Evolutionary conservation across 2,113 vertebrate species (phyloP).

Genomic region (Boleophthalmus pectinirostris): DNA sequence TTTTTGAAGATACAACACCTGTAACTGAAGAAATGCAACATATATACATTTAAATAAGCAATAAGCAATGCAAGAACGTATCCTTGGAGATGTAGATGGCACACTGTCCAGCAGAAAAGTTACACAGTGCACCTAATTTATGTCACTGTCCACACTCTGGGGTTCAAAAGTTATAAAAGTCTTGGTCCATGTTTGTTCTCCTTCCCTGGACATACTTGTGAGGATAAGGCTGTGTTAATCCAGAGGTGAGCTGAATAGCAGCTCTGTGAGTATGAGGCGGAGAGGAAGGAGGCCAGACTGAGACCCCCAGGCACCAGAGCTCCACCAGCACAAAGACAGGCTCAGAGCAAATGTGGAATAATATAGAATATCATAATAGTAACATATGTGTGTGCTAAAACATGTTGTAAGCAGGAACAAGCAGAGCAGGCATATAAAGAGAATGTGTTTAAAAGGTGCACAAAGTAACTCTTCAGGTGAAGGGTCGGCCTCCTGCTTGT

Average conservation of each 20-base stretch:
- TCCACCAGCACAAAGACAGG: conserved; percentile 55
- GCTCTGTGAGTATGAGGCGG: conserved; percentile 52
- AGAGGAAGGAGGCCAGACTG: conserved; percentile 44
- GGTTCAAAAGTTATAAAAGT: not conserved
- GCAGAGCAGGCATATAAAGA: not conserved
- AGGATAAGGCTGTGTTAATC: conserved; percentile 70
- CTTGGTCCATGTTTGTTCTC: conserved; percentile 32
- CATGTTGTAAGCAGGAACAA: not conserved
- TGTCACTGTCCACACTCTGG: not conserved
- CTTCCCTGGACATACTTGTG: conserved; percentile 57
- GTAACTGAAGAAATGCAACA: too few species aligned
- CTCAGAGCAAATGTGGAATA: conserved; percentile 56
- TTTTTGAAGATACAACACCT: too few species aligned
- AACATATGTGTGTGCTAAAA: conserved; percentile 10
- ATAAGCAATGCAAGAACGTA: too few species aligned
- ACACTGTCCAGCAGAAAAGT: too few species aligned
- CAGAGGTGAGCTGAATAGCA: conserved; percentile 71
- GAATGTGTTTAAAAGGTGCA: not conserved
- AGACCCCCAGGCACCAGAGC: conserved; percentile 24
- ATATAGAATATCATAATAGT: not conserved
- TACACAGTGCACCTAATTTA: too few species aligned
- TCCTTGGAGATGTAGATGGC: too few species aligned
- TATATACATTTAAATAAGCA: too few species aligned
- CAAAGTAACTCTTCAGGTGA: not conserved
- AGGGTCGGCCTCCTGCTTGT: too few species aligned